Conservation (phyloP, 2,113 vertebrate genomes). For the Callipepla squamata region DNA sequence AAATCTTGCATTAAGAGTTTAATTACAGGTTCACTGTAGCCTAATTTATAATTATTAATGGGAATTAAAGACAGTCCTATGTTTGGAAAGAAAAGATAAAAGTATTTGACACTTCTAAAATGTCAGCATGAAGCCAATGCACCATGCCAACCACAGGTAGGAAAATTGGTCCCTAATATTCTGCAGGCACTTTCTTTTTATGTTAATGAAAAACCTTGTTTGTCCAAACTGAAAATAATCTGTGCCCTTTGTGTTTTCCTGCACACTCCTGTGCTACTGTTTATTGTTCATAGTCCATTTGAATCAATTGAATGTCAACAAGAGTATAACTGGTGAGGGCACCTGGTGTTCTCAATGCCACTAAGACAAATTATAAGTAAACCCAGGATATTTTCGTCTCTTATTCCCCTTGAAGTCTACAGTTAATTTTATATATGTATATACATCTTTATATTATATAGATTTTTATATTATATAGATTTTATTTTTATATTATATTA, state of each 20-base stretch:
- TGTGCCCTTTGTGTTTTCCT: background rate
- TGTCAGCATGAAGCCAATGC: background rate
- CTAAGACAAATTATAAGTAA: background rate
- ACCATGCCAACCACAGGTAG: background rate
- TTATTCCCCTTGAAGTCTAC: background rate
- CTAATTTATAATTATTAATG: conserved; percentile 3
- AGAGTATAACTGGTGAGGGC: background rate
- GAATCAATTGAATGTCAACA: background rate
- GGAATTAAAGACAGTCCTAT: background rate
- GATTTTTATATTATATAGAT: too few relatives aligned
- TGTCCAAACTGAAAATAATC: conserved; percentile 13
- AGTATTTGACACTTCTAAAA: background rate
- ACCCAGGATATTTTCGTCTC: background rate
- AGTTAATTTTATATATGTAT: too few relatives aligned
- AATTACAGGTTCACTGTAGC: conserved; percentile 40
- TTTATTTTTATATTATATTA: too few relatives aligned
- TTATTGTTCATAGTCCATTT: background rate
- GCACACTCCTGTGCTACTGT: background rate
- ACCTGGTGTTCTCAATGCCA: background rate
- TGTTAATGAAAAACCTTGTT: background rate
- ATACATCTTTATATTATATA: too few relatives aligned
- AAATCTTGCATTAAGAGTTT: conserved; percentile 26
- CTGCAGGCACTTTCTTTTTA: background rate
- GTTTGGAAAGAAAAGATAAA: background rate
- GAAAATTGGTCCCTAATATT: background rate